Conservation (phyloP, 2,888 invertebrate species). For the Tetanocera ferruginea region DNA sequence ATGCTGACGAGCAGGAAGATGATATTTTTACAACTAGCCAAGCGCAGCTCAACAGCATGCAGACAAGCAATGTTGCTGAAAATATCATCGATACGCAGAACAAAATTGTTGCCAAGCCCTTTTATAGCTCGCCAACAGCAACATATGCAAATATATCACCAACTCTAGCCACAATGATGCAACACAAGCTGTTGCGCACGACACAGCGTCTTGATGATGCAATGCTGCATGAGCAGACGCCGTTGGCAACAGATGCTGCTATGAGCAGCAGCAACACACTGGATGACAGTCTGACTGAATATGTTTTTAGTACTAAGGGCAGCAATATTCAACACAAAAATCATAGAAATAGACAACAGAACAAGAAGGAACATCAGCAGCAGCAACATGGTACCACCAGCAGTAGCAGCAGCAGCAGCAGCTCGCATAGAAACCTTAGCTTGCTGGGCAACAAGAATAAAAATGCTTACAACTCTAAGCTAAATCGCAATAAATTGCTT, state of each 20-base stretch:
- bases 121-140: slow-evolving; percentile 3
- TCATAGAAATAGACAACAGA: slow-evolving; percentile 39
- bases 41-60: slow-evolving; percentile 41
- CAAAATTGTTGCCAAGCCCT: background rate
- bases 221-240: slow-evolving; percentile 28
- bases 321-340: slow-evolving; percentile 42
- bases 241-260: slow-evolving; percentile 46
- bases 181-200: background rate
- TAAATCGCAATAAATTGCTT: slow-evolving; percentile 33
- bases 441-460: slow-evolving; percentile 40
- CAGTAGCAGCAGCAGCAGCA: slow-evolving; percentile 39
- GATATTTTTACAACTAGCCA: slow-evolving; percentile 33
- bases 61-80: background rate
- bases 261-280: slow-evolving; percentile 40
- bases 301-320: slow-evolving; percentile 53
- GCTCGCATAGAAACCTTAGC: slow-evolving; percentile 41
- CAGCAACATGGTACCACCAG: slow-evolving; percentile 45
- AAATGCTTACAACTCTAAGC: slow-evolving; percentile 36
- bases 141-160: slow-evolving; percentile 1
- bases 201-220: background rate
- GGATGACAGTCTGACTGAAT: slow-evolving; percentile 54
- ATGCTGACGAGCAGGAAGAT: background rate
- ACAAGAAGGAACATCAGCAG: slow-evolving; percentile 50
- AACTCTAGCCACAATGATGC: slow-evolving; percentile 8
- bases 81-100: no score